Base-by-base conservation (phyloP, 2,113 vertebrate species). In the Colossoma macropomum region DNA sequence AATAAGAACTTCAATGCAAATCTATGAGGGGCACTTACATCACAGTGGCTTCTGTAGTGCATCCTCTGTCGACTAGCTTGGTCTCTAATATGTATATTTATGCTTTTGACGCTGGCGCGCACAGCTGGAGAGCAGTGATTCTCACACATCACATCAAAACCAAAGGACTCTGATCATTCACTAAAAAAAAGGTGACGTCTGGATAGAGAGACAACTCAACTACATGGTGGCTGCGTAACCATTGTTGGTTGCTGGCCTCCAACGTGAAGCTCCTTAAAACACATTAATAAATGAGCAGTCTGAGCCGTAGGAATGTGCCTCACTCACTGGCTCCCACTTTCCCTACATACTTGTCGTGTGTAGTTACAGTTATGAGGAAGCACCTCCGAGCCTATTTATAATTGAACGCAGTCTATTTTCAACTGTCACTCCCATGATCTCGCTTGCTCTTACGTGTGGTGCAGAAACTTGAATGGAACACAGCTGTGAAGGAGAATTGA, bases 221-320 rank as follows among this genome's bases (percentile, higher is more conserved):
- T 30, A 48, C 30, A 17, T 32, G 59, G 50, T n/a, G 25, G 27
- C 30, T 50, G 25, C 38, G 30, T 34, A 75, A 75, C 54, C 23
- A 75, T 66, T 41, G 66, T 23, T 16, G 30, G 34, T 77, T 75
- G 75, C 45, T 81, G 9, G 21, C 69, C 52, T 45, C 52, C 23
- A 38, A 16, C 16, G 38, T 21, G 32, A 66, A 23, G 62, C 50
- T 48, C 41, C 50, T 25, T 50, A 27, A 19, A 19, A 9, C n/a
- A 23, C 63, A 82, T 82, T 30, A 82, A 82, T 75, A 82, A 82
- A 75, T 82, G 45, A 82, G 27, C 6, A 68, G 48, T 8, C 38
- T 28, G 62, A n/a, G 16, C 38, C 48, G 27, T 38, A 8, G 54
- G 54, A 56, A 25, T 19, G 11, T 30, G 12, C 50, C 65, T n/a